Percentiles rank a stretch among this genome's conserved stretches.
phyloP scores from a whole-genome alignment of 2,888 invertebrate genomes.

The Erebia epiphron region DNA sequence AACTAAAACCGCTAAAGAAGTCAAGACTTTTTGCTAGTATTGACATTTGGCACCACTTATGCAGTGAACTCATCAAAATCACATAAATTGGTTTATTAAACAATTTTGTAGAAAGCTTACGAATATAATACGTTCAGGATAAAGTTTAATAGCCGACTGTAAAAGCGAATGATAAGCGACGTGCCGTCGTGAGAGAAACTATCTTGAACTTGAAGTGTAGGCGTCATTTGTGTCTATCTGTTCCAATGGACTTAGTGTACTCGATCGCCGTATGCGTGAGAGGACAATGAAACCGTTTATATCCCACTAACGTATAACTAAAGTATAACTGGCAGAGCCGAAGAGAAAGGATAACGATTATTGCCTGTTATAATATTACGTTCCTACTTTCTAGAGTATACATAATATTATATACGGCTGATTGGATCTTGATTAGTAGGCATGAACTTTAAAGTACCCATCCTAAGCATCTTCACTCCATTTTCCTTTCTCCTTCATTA shows the following conservation, averaged over 20 bases:
- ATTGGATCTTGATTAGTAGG: background rate
- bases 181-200: conserved; percentile 59
- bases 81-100: conserved; percentile 12
- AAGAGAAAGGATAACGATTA: conserved; percentile 21
- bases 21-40: background rate
- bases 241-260: conserved; percentile 51
- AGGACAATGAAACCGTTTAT: conserved; percentile 25
- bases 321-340: background rate
- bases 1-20: background rate
- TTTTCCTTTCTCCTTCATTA: background rate
- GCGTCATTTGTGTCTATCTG: conserved; percentile 68
- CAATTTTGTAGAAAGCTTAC: conserved; percentile 8
- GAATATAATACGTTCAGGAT: background rate
- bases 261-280: conserved; percentile 43
- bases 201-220: conserved; percentile 57
- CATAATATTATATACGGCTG: background rate
- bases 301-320: conserved; percentile 13
- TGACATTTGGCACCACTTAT: background rate
- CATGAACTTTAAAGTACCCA: background rate
- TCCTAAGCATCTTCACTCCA: no score
- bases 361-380: background rate
- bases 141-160: conserved; percentile 26
- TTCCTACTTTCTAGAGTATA: background rate
- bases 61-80: conserved; percentile 2
- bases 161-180: conserved; percentile 62